A percentile compares a stretch with the other conserved stretches of the same genome.
Conservation (phyloP, 53 echinoderm and acorn worm species). For the Pentamera pediparva region DNA sequence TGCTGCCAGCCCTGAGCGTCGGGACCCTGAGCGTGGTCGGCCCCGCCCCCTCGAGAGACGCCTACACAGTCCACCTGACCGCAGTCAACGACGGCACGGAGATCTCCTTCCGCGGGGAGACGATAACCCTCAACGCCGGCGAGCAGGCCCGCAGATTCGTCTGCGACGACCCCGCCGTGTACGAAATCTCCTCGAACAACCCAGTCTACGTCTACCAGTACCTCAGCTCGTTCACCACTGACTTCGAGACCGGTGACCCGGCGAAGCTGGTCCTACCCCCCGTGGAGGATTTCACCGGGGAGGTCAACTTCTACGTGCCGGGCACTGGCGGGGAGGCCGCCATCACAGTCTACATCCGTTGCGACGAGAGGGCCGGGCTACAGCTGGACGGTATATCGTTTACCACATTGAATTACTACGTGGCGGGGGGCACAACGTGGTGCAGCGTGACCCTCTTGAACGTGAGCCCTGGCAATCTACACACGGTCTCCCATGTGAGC, state of each 20-base stretch:
- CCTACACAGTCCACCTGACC: conserved; percentile 9
- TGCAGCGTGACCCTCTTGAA: background rate
- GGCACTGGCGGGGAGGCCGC: background rate
- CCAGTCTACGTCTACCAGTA: conserved; percentile 9
- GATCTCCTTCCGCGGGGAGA: background rate
- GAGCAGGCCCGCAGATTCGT: conserved; percentile 4
- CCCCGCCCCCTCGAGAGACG: background rate
- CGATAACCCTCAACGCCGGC: conserved; percentile 5
- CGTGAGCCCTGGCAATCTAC: background rate
- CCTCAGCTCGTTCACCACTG: background rate
- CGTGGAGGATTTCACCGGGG: background rate
- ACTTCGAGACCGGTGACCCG: conserved; percentile 26
- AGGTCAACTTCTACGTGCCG: conserved; percentile 11
- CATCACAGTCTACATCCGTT: conserved; percentile 1
- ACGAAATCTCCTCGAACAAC: conserved; percentile 19
- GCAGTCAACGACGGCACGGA: background rate
- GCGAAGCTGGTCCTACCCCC: conserved; percentile 15
- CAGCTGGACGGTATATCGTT: background rate
- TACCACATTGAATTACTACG: background rate
- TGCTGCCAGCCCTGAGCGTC: background rate
- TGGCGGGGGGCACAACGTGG: background rate
- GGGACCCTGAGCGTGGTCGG: conserved; percentile 11
- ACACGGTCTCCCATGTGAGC: background rate
- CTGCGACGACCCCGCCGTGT: background rate
- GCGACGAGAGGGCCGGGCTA: background rate